Percentiles rank a stretch among this genome's conserved stretches.
Evolutionary conservation across 2,797 vertebrate genomes (phyloP).

Genomic region (Sparidentex hasta): DNA sequence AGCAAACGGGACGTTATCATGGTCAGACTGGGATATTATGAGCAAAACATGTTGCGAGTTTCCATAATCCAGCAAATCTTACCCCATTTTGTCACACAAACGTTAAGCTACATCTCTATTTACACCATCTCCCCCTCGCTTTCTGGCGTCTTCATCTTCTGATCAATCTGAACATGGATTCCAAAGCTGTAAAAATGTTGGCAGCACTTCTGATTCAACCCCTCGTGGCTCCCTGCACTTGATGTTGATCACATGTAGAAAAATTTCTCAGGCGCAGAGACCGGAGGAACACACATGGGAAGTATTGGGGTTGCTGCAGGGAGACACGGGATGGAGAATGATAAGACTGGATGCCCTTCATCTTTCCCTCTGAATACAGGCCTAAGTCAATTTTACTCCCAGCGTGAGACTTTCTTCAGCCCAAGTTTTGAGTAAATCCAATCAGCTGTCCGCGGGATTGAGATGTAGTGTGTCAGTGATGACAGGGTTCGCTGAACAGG

Average conservation of each 20-base stretch:
- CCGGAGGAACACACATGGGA: slow-evolving; percentile 76
- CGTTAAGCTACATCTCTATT: slow-evolving; percentile 45
- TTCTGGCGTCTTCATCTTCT: slow-evolving; percentile 53
- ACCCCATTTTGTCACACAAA: slow-evolving; percentile 30
- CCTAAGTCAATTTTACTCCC: slow-evolving; percentile 87
- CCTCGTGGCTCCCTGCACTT: slow-evolving; percentile 68
- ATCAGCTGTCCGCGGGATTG: slow-evolving; percentile 85
- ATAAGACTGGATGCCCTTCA: slow-evolving; percentile 84
- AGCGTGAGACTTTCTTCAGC: slow-evolving; percentile 83
- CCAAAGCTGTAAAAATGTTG: slow-evolving; percentile 69
- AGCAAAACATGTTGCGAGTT: slow-evolving; percentile 9
- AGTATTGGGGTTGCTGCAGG: slow-evolving; percentile 68
- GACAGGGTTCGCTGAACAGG: slow-evolving; percentile 72
- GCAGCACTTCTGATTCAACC: slow-evolving; percentile 59
- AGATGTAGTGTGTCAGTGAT: slow-evolving; percentile 83
- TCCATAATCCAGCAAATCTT: slow-evolving; percentile 23
- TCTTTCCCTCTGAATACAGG: slow-evolving; percentile 80
- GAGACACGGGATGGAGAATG: slow-evolving; percentile 79
- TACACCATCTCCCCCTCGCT: slow-evolving; percentile 27
- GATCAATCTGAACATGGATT: slow-evolving; percentile 60
- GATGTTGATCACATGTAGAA: slow-evolving; percentile 76
- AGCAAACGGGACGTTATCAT: not conserved
- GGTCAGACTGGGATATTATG: not conserved
- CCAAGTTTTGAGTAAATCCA: slow-evolving; percentile 85
- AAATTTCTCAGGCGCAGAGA: slow-evolving; percentile 60